Evolutionary conservation across 2,888 invertebrate species (phyloP).

Genomic region (Microplitis deprimator): DNA sequence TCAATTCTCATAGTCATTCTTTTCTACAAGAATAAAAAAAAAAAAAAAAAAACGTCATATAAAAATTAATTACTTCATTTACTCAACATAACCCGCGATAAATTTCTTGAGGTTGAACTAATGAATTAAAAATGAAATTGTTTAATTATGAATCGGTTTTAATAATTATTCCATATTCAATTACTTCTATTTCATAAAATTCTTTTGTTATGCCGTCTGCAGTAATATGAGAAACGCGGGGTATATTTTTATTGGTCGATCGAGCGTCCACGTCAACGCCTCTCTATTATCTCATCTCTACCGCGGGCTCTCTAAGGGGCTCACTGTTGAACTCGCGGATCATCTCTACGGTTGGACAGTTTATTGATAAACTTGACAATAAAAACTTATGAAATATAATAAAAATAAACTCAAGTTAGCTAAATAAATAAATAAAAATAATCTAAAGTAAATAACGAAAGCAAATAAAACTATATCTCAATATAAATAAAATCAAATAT

Average conservation of each 20-base stretch:
- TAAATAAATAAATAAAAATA: no score
- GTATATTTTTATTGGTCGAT: conserved; percentile 40
- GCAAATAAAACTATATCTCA: no score
- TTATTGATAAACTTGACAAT: conserved; percentile 30
- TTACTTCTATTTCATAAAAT: no score
- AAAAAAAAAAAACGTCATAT: not conserved
- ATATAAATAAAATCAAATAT: no score
- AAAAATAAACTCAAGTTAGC: no score
- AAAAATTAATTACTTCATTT: no score
- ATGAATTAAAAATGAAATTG: not conserved
- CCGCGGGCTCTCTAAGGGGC: conserved; percentile 20
- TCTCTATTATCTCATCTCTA: conserved; percentile 38
- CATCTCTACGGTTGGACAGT: conserved; percentile 37
- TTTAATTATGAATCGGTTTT: no score
- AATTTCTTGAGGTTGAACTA: not conserved
- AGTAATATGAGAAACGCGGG: conserved; percentile 19
- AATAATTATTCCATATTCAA: no score
- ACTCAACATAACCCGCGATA: not conserved
- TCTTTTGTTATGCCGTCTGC: not conserved
- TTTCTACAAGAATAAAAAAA: not conserved
- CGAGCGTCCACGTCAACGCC: conserved; percentile 42
- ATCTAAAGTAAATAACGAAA: no score
- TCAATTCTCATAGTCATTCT: not conserved
- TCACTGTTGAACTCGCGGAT: conserved; percentile 25
- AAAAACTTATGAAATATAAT: conserved; percentile 4